Conservation (phyloP, 2,113 vertebrate genomes). For the Ictalurus punctatus region DNA sequence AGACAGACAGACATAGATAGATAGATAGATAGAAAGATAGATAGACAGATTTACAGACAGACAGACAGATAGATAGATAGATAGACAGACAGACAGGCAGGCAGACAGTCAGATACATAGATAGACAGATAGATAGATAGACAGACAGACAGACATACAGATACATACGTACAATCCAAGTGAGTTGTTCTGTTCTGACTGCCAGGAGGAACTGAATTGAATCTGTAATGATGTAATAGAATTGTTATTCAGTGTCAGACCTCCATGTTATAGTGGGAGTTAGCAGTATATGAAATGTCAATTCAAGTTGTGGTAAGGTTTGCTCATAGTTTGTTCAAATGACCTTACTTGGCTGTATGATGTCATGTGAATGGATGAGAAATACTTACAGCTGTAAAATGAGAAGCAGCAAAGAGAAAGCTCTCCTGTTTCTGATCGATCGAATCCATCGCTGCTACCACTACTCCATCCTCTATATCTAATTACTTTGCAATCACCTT, state of each 20-base stretch:
- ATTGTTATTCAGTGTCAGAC: not conserved
- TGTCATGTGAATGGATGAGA: slow-evolving; percentile 47
- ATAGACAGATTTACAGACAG: not conserved
- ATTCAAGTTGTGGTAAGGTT: not conserved
- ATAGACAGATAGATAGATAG: not conserved
- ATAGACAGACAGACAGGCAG: not conserved
- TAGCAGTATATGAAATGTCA: not conserved
- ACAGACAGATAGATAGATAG: not conserved
- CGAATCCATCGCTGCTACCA: not conserved
- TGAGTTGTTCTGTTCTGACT: not conserved
- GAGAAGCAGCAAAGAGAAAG: not conserved
- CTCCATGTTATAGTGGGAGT: not conserved
- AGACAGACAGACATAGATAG: no score
- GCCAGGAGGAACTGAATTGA: not conserved
- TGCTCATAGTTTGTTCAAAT: not conserved
- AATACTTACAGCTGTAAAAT: not conserved
- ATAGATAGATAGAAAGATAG: no score
- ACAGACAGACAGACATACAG: not conserved
- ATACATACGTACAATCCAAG: not conserved
- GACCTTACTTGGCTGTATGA: slow-evolving; percentile 6
- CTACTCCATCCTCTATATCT: not conserved
- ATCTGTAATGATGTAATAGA: not conserved
- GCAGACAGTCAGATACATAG: no score
- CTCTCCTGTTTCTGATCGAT: not conserved
- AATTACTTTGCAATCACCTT: not conserved